Evolutionary conservation across 1,140 invertebrate species (phyloP).

Genomic region (Chelonus insularis): DNA sequence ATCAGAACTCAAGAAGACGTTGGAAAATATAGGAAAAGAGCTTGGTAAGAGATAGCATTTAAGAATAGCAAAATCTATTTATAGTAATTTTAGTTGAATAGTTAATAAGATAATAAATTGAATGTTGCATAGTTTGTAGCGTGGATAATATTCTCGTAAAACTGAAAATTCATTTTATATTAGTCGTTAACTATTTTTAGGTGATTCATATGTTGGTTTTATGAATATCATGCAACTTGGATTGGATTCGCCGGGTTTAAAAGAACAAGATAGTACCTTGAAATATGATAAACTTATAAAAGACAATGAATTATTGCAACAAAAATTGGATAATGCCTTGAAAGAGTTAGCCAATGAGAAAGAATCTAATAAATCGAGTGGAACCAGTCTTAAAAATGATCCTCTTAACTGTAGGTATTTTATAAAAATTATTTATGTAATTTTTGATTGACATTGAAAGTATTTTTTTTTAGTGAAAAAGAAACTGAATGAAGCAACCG

Average conservation of each 20-base stretch:
- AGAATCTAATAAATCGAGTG: constrained; percentile 58
- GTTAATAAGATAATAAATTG: too few relatives aligned
- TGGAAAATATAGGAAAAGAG: constrained; percentile 78
- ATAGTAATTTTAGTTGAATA: too few relatives aligned
- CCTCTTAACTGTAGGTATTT: constrained; percentile 38
- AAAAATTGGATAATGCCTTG: constrained; percentile 49
- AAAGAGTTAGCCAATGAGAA: constrained; percentile 54
- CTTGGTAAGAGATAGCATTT: constrained; percentile 61
- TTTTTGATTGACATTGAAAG: constrained; percentile 6
- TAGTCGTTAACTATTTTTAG: constrained; percentile 55
- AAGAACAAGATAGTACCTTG: constrained; percentile 39
- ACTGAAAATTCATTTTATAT: too few relatives aligned
- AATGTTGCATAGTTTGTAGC: too few relatives aligned
- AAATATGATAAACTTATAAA: constrained; percentile 52
- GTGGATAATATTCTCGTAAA: too few relatives aligned
- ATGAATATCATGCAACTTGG: constrained; percentile 62
- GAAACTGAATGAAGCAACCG: constrained; percentile 63
- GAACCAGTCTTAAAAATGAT: constrained; percentile 47
- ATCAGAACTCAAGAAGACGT: constrained; percentile 74
- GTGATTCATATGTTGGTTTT: constrained; percentile 66
- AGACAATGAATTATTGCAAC: constrained; percentile 51
- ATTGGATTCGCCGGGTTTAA: constrained; percentile 52
- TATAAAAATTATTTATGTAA: constrained; percentile 26
- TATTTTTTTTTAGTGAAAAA: constrained; percentile 53
- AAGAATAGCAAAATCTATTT: constrained; percentile 11